These are phyloP conservation scores for Nezara viridula DNA, from an alignment of 2,888 invertebrate species.

Conservation along the genomic window DNA sequence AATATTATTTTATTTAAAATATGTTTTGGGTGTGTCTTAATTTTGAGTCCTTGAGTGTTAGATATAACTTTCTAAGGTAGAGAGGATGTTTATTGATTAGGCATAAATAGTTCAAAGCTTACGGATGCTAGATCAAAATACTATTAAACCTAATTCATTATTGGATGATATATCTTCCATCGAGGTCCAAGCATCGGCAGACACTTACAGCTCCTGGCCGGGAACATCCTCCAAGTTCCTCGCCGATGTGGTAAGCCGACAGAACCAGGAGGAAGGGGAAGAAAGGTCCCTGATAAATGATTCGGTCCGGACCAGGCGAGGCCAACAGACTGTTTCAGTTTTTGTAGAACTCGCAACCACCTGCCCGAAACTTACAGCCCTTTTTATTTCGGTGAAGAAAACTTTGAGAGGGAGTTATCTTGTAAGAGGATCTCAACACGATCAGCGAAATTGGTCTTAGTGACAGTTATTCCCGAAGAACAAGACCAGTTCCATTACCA, in stretches of 20 bases:
- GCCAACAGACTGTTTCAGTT: not conserved
- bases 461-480: not conserved
- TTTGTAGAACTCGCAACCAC: not conserved
- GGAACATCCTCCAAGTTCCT: not conserved
- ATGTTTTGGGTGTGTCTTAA: too few species aligned
- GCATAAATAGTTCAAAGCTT: too few species aligned
- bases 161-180: too few species aligned
- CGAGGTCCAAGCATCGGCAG: too few species aligned
- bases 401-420: not conserved
- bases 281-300: slow-evolving; percentile 12
- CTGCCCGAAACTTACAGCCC: not conserved
- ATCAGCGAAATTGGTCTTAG: not conserved
- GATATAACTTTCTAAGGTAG: too few species aligned
- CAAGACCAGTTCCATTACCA: not conserved
- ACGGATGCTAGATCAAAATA: too few species aligned
- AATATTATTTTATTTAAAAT: too few species aligned
- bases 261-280: not conserved
- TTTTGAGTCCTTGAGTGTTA: too few species aligned
- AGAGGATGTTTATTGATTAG: too few species aligned
- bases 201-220: not conserved
- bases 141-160: too few species aligned
- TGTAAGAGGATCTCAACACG: not conserved
- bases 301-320: not conserved
- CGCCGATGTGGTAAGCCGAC: not conserved
- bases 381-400: not conserved